Conservation (phyloP, 2,113 vertebrate species). For the Siniperca knerii region DNA sequence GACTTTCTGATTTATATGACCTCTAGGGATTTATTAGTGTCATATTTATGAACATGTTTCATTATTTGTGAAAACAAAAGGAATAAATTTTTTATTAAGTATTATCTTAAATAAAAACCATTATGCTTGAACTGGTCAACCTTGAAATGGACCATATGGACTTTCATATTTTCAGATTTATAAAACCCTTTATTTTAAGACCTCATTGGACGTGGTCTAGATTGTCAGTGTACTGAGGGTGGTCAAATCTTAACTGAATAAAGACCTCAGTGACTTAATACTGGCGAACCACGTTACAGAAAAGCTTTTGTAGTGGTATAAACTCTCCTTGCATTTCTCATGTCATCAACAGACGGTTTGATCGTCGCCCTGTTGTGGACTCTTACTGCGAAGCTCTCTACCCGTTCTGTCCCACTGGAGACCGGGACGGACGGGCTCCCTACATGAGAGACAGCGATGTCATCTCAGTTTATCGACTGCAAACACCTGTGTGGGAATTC, state of each 20-base stretch:
- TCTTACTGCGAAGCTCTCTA: conserved; percentile 95
- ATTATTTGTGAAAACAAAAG: no score
- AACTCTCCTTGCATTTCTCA: conserved; percentile 3
- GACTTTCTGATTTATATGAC: not conserved
- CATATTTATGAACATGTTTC: no score
- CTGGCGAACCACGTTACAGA: not conserved
- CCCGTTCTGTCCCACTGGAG: conserved; percentile 94
- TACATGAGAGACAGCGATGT: conserved; percentile 87
- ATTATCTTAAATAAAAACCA: no score
- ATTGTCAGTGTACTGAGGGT: not conserved
- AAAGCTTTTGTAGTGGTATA: not conserved
- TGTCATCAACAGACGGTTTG: conserved; percentile 88
- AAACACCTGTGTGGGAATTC: conserved; percentile 98
- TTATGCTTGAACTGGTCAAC: no score
- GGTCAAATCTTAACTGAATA: not conserved
- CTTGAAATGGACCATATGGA: no score
- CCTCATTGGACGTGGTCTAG: not conserved
- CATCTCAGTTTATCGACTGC: conserved; percentile 92
- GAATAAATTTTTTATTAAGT: no score
- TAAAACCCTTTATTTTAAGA: not conserved
- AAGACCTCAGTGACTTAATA: not conserved
- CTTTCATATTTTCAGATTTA: no score
- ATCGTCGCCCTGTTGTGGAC: conserved; percentile 89
- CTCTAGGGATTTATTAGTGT: no score
- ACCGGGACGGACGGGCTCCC: conserved; percentile 85